phyloP scores from a whole-genome alignment of 2,797 vertebrate genomes.

The Macroramphosus scolopax region DNA sequence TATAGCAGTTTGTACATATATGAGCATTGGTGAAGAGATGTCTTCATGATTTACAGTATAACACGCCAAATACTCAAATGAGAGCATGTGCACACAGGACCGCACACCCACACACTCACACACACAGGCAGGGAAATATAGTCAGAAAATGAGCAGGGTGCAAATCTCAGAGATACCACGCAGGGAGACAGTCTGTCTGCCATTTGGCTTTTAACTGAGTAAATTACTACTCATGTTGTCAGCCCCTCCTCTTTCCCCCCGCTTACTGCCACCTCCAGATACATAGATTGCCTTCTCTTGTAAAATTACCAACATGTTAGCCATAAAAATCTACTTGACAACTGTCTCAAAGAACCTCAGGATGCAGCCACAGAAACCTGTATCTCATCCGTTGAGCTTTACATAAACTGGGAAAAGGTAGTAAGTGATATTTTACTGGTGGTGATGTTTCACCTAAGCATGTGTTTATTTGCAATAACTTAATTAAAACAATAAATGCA shows the following conservation, averaged over 20 bases:
- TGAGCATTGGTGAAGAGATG: constrained; percentile 42
- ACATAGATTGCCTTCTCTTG: constrained; percentile 74
- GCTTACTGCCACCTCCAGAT: constrained; percentile 64
- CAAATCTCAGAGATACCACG: constrained; percentile 88
- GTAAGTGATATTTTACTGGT: too few species aligned
- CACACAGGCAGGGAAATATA: constrained; percentile 46
- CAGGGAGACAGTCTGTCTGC: constrained; percentile 94
- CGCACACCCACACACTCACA: constrained; percentile 32
- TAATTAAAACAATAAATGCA: too few species aligned
- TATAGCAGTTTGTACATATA: constrained; percentile 45
- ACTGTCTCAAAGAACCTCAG: constrained; percentile 46
- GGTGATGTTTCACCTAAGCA: too few species aligned
- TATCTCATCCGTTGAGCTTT: constrained; percentile 38
- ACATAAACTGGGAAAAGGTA: constrained; percentile 8
- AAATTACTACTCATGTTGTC: constrained; percentile 84
- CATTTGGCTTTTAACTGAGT: constrained; percentile 91
- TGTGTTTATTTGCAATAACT: too few species aligned
- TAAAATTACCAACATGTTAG: constrained; percentile 74
- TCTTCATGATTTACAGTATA: constrained; percentile 43
- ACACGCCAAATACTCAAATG: constrained; percentile 52
- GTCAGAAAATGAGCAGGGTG: constrained; percentile 84
- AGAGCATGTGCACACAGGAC: constrained; percentile 38
- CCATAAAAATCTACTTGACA: constrained; percentile 69
- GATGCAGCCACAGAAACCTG: constrained; percentile 35
- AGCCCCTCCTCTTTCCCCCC: constrained; percentile 57